phyloP scores from a whole-genome alignment of 2,888 invertebrate species.

The Campoplex nolae region DNA sequence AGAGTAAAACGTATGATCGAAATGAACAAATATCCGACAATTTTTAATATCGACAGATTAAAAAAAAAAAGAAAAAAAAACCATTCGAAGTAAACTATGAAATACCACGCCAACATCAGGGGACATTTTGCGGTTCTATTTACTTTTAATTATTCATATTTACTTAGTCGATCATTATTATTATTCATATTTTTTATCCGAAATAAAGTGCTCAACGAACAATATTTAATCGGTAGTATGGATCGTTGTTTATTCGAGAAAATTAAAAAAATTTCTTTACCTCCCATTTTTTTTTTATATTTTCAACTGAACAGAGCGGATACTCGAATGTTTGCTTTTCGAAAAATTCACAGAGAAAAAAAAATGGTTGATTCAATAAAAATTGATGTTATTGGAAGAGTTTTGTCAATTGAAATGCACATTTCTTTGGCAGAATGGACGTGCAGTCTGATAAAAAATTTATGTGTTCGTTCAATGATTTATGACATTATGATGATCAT shows the following conservation, averaged over 20 bases:
- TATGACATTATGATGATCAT: no score
- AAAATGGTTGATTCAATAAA: no score
- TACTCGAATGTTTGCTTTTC: not conserved
- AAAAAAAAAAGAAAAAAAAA: not conserved
- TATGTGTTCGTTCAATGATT: no score
- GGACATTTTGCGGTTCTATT: conserved; percentile 4
- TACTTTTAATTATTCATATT: not conserved
- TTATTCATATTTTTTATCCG: not conserved
- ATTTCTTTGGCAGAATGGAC: no score
- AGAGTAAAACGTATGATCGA: not conserved
- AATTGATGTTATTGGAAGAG: no score
- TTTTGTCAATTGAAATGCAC: no score
- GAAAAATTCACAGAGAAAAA: no score
- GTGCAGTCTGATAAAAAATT: no score
- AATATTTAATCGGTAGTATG: not conserved
- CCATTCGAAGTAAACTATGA: not conserved
- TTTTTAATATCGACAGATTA: conserved; percentile 20
- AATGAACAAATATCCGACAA: not conserved
- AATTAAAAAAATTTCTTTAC: not conserved
- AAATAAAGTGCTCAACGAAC: not conserved
- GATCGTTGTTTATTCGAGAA: not conserved
- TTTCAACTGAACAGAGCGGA: not conserved
- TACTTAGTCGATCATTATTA: not conserved
- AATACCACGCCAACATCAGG: not conserved
- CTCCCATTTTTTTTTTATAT: not conserved